Evolutionary conservation across 2,888 invertebrate species (phyloP).

Genomic region (Drosophila neutralis): DNA sequence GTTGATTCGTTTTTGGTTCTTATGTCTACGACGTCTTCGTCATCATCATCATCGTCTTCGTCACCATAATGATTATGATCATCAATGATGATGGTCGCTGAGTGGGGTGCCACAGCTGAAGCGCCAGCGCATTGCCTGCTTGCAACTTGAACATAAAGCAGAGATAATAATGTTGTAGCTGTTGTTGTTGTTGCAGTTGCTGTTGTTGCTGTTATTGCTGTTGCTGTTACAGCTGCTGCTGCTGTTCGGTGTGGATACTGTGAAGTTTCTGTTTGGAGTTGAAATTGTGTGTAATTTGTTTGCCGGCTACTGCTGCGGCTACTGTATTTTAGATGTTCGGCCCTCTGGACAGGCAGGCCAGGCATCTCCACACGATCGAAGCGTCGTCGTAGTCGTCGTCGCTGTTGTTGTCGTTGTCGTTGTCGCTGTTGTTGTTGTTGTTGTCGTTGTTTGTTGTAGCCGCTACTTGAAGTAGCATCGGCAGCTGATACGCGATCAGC

Average conservation of each 20-base stretch:
- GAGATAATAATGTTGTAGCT: slow-evolving; percentile 78
- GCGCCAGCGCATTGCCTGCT: slow-evolving; percentile 68
- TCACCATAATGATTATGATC: slow-evolving; percentile 21
- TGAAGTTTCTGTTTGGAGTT: slow-evolving; percentile 79
- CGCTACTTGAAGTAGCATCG: slow-evolving; percentile 55
- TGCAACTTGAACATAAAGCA: slow-evolving; percentile 63
- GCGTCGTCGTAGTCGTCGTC: slow-evolving; percentile 14
- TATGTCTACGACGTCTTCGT: slow-evolving; percentile 60
- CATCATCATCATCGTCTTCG: slow-evolving; percentile 16
- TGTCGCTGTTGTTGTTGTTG: slow-evolving; percentile 4
- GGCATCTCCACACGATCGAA: slow-evolving; percentile 67
- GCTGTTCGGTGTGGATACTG: slow-evolving; percentile 62
- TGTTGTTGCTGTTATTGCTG: slow-evolving; percentile 31
- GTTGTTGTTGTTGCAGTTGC: slow-evolving; percentile 39
- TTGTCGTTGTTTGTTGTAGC: slow-evolving; percentile 67
- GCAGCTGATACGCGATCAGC: slow-evolving; percentile 63
- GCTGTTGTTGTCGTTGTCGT: slow-evolving; percentile 23
- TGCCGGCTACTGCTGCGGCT: slow-evolving; percentile 76
- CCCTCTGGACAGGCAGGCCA: slow-evolving; percentile 31
- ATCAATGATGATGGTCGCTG: slow-evolving; percentile 41
- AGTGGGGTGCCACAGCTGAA: slow-evolving; percentile 71
- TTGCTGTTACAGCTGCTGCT: slow-evolving; percentile 34
- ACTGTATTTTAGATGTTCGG: slow-evolving; percentile 69
- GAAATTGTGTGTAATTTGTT: slow-evolving; percentile 81
- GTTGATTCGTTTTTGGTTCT: slow-evolving; percentile 75